phyloP scores from a whole-genome alignment of 2,797 vertebrate species.

The Melanotaenia trifasciata region DNA sequence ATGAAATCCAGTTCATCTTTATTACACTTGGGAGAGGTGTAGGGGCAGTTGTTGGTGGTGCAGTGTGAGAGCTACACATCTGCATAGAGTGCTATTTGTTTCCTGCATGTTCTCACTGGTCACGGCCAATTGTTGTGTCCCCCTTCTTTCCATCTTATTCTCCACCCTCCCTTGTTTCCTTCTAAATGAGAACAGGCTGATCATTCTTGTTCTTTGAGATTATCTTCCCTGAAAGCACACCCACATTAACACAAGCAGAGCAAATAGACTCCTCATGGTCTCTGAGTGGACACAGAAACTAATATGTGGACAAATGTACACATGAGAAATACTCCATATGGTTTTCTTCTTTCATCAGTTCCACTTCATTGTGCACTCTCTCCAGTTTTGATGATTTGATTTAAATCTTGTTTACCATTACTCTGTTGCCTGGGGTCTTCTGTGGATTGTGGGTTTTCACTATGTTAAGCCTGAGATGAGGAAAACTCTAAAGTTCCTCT shows the following conservation, averaged over 20 bases:
- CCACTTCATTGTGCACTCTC: background rate
- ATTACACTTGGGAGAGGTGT: slow-evolving; percentile 25
- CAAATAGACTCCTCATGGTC: slow-evolving; percentile 16
- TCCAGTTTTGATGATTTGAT: slow-evolving; percentile 10
- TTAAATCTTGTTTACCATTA: background rate
- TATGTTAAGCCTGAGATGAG: background rate
- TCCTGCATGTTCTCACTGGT: slow-evolving; percentile 66
- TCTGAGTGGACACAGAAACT: slow-evolving; percentile 2
- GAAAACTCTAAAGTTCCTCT: background rate
- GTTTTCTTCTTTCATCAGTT: slow-evolving; percentile 2
- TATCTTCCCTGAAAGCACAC: slow-evolving; percentile 29
- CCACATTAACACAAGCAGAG: slow-evolving; percentile 14
- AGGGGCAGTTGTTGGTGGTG: slow-evolving; percentile 14
- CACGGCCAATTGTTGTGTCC: slow-evolving; percentile 59
- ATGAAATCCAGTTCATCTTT: slow-evolving; percentile 66
- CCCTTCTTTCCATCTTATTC: slow-evolving; percentile 31
- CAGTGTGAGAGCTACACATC: slow-evolving; percentile 70
- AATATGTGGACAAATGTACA: slow-evolving; percentile 2
- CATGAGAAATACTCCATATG: slow-evolving; percentile 7
- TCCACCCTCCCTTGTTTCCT: slow-evolving; percentile 41
- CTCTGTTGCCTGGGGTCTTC: background rate
- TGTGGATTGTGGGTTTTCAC: background rate
- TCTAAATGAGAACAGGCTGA: slow-evolving; percentile 69
- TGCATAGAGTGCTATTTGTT: slow-evolving; percentile 57
- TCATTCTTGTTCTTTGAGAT: slow-evolving; percentile 61